phyloP scores from a whole-genome alignment of 1,140 invertebrate genomes.

The Zophobas morio region DNA sequence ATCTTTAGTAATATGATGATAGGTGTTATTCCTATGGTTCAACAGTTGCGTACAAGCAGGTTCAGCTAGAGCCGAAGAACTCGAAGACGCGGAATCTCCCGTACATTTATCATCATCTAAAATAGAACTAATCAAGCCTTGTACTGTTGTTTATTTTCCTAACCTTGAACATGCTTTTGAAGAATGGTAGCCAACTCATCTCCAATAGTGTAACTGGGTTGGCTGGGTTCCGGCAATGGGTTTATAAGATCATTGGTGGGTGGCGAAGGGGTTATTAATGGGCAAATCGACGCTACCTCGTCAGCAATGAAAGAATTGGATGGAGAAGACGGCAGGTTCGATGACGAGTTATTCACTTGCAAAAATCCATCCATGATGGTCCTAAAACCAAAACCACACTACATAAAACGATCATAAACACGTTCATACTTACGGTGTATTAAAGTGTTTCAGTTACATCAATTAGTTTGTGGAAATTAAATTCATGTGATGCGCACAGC shows the following conservation, averaged over 20 bases:
- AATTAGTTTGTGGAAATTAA: constrained; percentile 17
- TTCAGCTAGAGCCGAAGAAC: constrained; percentile 69
- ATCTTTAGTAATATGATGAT: constrained; percentile 68
- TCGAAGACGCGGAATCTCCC: constrained; percentile 67
- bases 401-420: background rate
- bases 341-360: constrained; percentile 50
- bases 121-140: constrained; percentile 3
- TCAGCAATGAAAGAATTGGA: constrained; percentile 67
- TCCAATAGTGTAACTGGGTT: constrained; percentile 59
- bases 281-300: constrained; percentile 72
- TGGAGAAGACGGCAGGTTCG: constrained; percentile 54
- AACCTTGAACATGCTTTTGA: constrained; percentile 65
- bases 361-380: constrained; percentile 58
- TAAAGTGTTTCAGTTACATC: background rate
- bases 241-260: constrained; percentile 69
- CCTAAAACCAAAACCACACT: background rate
- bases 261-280: constrained; percentile 70
- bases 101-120: constrained; percentile 50
- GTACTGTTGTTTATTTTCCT: constrained; percentile 2
- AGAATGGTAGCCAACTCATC: constrained; percentile 65
- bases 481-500: constrained; percentile 36
- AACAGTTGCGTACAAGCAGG: constrained; percentile 69
- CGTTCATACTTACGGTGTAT: too few species aligned
- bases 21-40: constrained; percentile 66
- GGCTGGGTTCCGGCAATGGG: constrained; percentile 66